Evolutionary conservation across 1,140 invertebrate genomes (phyloP), one percentile per base, ranked within the genome.

Genomic region (Contarinia nasturtii): DNA sequence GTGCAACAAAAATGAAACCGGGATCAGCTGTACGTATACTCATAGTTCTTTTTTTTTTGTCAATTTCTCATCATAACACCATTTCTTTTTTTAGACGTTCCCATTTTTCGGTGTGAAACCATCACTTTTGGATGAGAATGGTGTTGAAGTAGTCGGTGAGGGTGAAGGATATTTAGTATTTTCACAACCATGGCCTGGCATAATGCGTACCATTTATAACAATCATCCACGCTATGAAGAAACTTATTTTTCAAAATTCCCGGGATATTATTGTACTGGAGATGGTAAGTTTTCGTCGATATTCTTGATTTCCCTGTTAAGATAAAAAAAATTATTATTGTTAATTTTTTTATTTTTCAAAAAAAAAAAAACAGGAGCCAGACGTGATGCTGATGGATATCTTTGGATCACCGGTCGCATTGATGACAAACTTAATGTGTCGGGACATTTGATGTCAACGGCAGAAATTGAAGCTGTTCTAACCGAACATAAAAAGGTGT

Each of bases 401-500:
- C 67, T 94, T 15, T 98, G 92, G 91, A 82, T 98, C 18, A 97
- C 93, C 2, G 94, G 94, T 0, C 75, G 94, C 44, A 85, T 97
- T 14, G 94, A 98, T 64, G 94, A 98, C 58, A 92, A 98, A 88
- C 67, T 98, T 44, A 98, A 98, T 65, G 92, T 98, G 1, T 95
- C 90, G 1, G 94, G 94, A 0, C 94, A 98, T 69, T 67, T 98
- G 17, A 82, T 98, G 74, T 94, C 89, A 47, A 98, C 95, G 0
- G 87, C 94, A 0, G 89, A 98, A 71, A 83, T 90, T 0, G 93
- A 98, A 67, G 84, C 85, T 12, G 85, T 90, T 5, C 69, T 98
- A 2, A 79, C 87, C 0, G 86, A 86, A 56, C 86, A 93, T 58
- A 60, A 67, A 4, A 70, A 73, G 14, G 82, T 98, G 0, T 77